phyloP scores from a whole-genome alignment of 2,797 vertebrate genomes.

The Trichosurus vulpecula region DNA sequence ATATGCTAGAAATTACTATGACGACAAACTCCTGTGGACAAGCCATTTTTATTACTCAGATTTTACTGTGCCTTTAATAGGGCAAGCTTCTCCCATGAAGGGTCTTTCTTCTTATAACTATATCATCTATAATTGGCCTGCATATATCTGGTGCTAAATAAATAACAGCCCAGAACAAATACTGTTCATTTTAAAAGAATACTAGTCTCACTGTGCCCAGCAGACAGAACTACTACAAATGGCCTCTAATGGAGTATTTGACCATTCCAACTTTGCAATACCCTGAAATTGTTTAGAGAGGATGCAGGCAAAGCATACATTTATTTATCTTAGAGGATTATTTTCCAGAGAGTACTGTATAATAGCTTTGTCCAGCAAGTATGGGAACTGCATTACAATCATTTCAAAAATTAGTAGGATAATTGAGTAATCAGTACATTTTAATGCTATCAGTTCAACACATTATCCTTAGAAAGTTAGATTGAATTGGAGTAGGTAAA shows the following conservation, averaged over 20 bases:
- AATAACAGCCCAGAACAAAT: not conserved
- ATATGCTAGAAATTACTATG: slow-evolving; percentile 69
- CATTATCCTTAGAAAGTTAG: not conserved
- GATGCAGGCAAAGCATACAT: not conserved
- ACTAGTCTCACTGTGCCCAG: not conserved
- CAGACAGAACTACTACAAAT: not conserved
- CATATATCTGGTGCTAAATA: not conserved
- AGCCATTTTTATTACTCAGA: slow-evolving; percentile 64
- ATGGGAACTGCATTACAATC: not conserved
- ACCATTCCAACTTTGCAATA: not conserved
- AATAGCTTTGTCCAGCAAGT: not conserved
- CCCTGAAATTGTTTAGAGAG: not conserved
- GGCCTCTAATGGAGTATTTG: not conserved
- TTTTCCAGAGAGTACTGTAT: not conserved
- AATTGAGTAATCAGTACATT: not conserved
- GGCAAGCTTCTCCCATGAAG: not conserved
- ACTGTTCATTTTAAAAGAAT: not conserved
- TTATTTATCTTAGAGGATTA: not conserved
- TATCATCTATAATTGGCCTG: not conserved
- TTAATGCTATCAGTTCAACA: not conserved
- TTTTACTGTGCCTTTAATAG: not conserved
- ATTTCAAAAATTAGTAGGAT: not conserved
- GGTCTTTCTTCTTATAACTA: not conserved
- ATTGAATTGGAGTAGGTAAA: not conserved
- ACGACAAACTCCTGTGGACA: slow-evolving; percentile 57